Evolutionary conservation across 2,797 vertebrate genomes (phyloP), one percentile per base, ranked within the genome.

Genomic region (Mycteria americana): DNA sequence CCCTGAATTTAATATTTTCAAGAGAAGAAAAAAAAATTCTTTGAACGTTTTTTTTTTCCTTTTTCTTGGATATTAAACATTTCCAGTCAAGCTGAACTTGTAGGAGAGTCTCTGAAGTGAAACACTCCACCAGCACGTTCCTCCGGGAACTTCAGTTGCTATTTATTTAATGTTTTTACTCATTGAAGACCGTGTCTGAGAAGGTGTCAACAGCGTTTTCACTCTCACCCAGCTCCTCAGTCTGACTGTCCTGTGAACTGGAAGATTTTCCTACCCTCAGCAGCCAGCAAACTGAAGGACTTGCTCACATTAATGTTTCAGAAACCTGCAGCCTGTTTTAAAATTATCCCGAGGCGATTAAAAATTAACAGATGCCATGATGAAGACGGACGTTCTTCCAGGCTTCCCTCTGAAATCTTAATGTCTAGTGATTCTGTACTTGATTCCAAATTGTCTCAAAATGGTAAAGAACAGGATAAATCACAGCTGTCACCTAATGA

Each of bases 251-350:
- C 84, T 54, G 60, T 2, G 31, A 93, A 77, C 51, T 56, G 45
- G 54, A 94, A 67, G 65, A 28, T 68, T 93, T 89, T 94, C 88
- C 59, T 43, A 78, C 48, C 63, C 48, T 62, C 6, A 13, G 67
- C 64, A 89, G 69, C 56, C 63, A 92, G 54, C 48, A 92, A 70
- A 79, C 35, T 9, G n/a, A 75, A 74, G 46, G 87, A 64, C 79
- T 94, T 81, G 63, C 77, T 63, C 2, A 59, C 39, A 76, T 84
- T 63, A 95, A 95, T 89, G 83, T 85, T 95, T 93, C 85, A 97
- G 93, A 94, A 92, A 84, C n/a, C 81, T 87, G 70, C 80, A 92
- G 92, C 56, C 89, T 35, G 86, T 74, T 95, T 95, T 86, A 93
- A 96, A 97, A 93, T 94, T 92, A 92, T 89, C 88, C 77, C 0